Base-by-base conservation (phyloP, 1,140 invertebrate species). In the Elysia chlorotica region DNA sequence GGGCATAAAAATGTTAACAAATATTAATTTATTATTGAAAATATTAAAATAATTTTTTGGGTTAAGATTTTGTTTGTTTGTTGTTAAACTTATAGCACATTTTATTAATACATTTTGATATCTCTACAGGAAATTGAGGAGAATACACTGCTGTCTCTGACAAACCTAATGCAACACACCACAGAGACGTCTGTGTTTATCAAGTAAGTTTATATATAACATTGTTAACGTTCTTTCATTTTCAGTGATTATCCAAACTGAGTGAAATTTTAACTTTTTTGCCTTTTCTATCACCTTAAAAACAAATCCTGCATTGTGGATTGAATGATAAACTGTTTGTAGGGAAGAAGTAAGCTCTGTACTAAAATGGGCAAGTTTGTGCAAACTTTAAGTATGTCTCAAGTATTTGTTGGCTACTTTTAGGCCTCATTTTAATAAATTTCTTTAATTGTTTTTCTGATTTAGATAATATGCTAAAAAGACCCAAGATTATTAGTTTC, bases 111-210 rank as follows among this genome's bases (percentile, higher is more conserved):
- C 30, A 36, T 33, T 66, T 31, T n/a, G n/a, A n/a, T n/a, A 41
- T n/a, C 71, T 69, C 72, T 74, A 23, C 61, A 82, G 80, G 77
- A 80, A 19, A 73, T 79, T 25, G 84, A 87, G 71, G 74, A 81
- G 37, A 81, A 84, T 67, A 81, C 92, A 57, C 87, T 95, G 67
- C 91, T 89, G 21, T 94, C 93, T 0, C 87, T 95, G 0, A 88
- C 88, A 5, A 94, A 95, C 87, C 88, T 97, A 19, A 82, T 94
- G 0, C 90, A 90, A 57, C 92, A 92, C 57, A 91, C 94, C 0
- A 80, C 89, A 0, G 86, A 91, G 65, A 91, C 93, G 0, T 87
- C 91, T 56, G 79, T 85, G 14, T 93, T 95, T 84, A 78, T 76
- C 62, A 77, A 71, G 80, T 84, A 71, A 69, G 67, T 66, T 53